Percentiles rank a stretch among this genome's conserved stretches.
These are phyloP conservation scores for Caenorhabditis sp. DNA, from an alignment of 2,888 invertebrate genomes.

Conservation along the genomic window DNA sequence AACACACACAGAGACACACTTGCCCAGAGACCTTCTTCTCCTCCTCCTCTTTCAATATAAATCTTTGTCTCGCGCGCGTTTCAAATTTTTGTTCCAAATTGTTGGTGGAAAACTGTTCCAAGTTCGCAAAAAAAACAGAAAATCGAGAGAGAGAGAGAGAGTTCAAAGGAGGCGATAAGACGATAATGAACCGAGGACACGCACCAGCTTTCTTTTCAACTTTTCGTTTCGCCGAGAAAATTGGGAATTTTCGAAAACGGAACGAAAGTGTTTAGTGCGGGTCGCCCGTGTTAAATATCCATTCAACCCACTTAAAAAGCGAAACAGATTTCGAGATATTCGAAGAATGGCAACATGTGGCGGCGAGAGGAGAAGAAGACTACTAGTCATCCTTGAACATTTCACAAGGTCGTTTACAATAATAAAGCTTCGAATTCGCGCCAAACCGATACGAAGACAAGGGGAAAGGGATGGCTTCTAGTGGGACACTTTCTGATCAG, in stretches of 20 bases:
- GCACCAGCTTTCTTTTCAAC: too few species aligned
- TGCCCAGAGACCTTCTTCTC: too few species aligned
- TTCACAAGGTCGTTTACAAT: conserved; percentile 18
- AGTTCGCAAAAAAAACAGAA: background rate
- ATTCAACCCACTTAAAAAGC: conserved; percentile 51
- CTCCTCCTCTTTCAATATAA: conserved; percentile 3
- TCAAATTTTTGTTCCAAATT: conserved; percentile 8
- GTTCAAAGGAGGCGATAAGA: conserved; percentile 20
- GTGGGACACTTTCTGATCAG: background rate
- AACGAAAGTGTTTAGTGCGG: too few species aligned
- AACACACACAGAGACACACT: too few species aligned
- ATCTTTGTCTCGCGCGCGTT: conserved; percentile 11
- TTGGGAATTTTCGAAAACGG: conserved; percentile 23
- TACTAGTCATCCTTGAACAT: conserved; percentile 44
- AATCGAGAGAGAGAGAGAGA: conserved; percentile 3
- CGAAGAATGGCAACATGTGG: conserved; percentile 34
- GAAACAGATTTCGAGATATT: conserved; percentile 45
- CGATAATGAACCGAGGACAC: conserved; percentile 1
- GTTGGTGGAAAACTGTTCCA: background rate
- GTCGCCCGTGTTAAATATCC: conserved; percentile 14
- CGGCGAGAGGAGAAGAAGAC: too few species aligned
- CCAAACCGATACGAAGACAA: background rate
- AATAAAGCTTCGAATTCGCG: conserved; percentile 9
- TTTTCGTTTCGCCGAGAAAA: too few species aligned
- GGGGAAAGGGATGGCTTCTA: background rate